Conservation (phyloP, 1,140 invertebrate species). For the Drusus annulatus region DNA sequence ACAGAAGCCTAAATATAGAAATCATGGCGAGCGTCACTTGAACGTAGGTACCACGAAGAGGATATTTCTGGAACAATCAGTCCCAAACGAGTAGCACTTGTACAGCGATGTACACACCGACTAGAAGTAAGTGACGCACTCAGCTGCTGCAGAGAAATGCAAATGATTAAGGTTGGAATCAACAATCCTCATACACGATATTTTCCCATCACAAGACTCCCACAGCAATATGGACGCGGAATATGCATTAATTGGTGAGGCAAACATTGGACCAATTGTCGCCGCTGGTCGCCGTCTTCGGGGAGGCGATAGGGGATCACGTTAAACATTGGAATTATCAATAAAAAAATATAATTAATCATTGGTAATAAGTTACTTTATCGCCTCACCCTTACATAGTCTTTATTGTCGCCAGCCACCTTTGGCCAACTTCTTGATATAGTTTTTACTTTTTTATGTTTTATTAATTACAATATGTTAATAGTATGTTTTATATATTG, state of each 20-base stretch:
- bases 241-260: constrained; percentile 24
- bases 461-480: no score
- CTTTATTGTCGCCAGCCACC: no score
- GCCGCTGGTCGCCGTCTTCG: constrained; percentile 13
- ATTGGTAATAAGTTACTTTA: no score
- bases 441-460: no score
- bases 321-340: neutral
- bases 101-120: no score
- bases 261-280: constrained; percentile 31
- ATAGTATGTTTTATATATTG: no score
- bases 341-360: no score
- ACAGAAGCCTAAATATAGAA: no score
- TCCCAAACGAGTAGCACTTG: neutral
- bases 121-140: constrained; percentile 7
- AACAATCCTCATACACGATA: constrained; percentile 25
- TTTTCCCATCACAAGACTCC: constrained; percentile 24
- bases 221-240: constrained; percentile 14
- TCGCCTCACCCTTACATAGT: no score
- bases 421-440: no score
- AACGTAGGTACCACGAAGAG: no score
- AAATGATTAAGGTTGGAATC: constrained; percentile 28
- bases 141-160: constrained; percentile 12
- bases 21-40: no score
- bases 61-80: constrained; percentile 19
- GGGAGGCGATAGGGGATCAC: neutral